These are phyloP conservation scores for Dolichotis patagonum DNA, from an alignment of 2,113 vertebrate species.

Conservation along the genomic window DNA sequence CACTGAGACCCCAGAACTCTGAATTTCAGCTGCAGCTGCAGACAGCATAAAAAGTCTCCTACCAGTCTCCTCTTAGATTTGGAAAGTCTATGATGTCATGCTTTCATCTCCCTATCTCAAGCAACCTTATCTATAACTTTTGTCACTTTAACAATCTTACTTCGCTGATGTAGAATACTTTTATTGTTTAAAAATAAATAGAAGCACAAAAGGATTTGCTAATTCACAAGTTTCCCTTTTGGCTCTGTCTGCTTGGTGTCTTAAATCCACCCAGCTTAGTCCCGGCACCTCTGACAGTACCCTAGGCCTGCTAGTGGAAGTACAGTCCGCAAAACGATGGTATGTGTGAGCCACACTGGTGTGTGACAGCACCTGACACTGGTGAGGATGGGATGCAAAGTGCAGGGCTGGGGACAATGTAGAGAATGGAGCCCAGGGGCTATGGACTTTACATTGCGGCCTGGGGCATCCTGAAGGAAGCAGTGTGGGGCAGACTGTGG, in stretches of 20 bases:
- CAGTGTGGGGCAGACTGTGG: too few species aligned
- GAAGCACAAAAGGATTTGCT: not conserved
- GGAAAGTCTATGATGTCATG: not conserved
- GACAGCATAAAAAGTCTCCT: not conserved
- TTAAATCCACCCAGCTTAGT: not conserved
- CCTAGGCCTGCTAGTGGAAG: too few species aligned
- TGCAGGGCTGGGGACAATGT: not conserved
- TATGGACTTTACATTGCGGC: not conserved
- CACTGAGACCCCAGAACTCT: not conserved
- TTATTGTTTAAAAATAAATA: not conserved
- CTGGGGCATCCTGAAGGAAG: not conserved
- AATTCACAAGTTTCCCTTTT: not conserved
- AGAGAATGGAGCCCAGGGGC: not conserved
- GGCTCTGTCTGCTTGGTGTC: not conserved
- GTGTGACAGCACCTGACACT: too few species aligned
- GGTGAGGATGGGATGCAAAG: too few species aligned
- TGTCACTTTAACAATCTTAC: not conserved
- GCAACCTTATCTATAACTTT: not conserved
- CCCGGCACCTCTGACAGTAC: not conserved
- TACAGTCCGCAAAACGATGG: not conserved
- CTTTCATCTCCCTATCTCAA: not conserved
- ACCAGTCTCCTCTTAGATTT: not conserved
- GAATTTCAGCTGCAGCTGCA: not conserved
- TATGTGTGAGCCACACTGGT: not conserved
- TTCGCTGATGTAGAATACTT: not conserved